phyloP scores from a whole-genome alignment of 2,888 invertebrate genomes.

The Trissolcus brochymenae region DNA sequence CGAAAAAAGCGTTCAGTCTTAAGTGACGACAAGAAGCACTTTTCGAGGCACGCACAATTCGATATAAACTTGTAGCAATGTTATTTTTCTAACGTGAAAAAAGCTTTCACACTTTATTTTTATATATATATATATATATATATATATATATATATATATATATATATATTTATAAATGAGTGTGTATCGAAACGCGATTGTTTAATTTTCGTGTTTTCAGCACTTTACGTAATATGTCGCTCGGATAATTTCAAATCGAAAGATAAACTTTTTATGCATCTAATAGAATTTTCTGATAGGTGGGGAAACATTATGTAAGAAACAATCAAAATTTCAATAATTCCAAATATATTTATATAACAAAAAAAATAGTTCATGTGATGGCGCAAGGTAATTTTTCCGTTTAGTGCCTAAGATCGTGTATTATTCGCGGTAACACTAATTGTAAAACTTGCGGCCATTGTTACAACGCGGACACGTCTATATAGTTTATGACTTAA shows the following conservation, averaged over 20 bases:
- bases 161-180: too few relatives aligned
- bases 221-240: constrained; percentile 20
- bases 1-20: constrained; percentile 46
- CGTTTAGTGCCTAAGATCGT: constrained; percentile 14
- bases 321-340: constrained; percentile 40
- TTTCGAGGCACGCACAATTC: neutral
- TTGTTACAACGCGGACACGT: constrained; percentile 53
- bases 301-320: constrained; percentile 25
- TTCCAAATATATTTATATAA: constrained; percentile 15
- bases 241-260: neutral
- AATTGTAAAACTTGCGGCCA: constrained; percentile 44
- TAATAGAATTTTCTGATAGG: constrained; percentile 11
- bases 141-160: neutral
- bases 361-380: neutral
- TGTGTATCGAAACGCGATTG: too few relatives aligned
- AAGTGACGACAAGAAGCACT: constrained; percentile 23
- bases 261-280: constrained; percentile 42
- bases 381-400: constrained; percentile 4
- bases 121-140: neutral
- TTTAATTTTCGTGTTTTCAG: too few relatives aligned
- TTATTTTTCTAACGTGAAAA: neutral
- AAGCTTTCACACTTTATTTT: neutral
- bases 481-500: constrained; percentile 46
- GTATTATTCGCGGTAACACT: constrained; percentile 26
- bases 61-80: neutral